These are phyloP conservation scores for Etheostoma cragini DNA, from an alignment of 2,113 vertebrate species.

Conservation along the genomic window DNA sequence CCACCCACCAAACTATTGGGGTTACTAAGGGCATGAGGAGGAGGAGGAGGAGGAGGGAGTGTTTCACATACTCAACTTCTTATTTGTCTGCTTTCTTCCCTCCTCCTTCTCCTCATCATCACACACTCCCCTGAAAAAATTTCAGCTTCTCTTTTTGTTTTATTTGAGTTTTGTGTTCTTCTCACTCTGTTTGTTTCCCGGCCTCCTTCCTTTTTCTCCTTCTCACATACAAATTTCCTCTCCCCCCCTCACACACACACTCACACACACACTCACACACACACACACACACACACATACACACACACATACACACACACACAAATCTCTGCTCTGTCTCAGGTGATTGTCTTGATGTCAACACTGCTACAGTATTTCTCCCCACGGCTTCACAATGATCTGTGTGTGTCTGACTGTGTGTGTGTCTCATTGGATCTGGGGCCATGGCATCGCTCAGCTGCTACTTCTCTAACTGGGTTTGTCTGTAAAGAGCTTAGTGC, in stretches of 20 bases:
- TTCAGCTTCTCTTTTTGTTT: constrained; percentile 33
- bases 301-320: background rate
- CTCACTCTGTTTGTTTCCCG: constrained; percentile 27
- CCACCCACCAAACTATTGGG: constrained; percentile 67
- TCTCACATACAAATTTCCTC: constrained; percentile 18
- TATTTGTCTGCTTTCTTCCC: constrained; percentile 51
- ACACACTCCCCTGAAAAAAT: constrained; percentile 53
- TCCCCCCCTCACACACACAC: background rate
- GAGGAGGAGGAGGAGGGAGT: constrained; percentile 26
- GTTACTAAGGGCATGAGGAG: constrained; percentile 74
- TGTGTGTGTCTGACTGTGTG: constrained; percentile 49
- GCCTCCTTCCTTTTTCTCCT: constrained; percentile 3
- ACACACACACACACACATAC: background rate
- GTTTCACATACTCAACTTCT: constrained; percentile 64
- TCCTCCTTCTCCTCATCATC: constrained; percentile 20
- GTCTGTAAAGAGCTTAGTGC: constrained; percentile 81
- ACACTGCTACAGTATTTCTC: constrained; percentile 31
- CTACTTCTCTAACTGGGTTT: constrained; percentile 69
- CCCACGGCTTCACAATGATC: constrained; percentile 41
- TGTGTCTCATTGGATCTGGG: constrained; percentile 22
- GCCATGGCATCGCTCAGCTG: constrained; percentile 44
- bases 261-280: background rate
- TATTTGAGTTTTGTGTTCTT: constrained; percentile 41
- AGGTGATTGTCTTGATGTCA: constrained; percentile 50
- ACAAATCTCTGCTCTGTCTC: constrained; percentile 7